These are phyloP conservation scores for Mythimna impura DNA, from an alignment of 2,888 invertebrate genomes.

Conservation along the genomic window DNA sequence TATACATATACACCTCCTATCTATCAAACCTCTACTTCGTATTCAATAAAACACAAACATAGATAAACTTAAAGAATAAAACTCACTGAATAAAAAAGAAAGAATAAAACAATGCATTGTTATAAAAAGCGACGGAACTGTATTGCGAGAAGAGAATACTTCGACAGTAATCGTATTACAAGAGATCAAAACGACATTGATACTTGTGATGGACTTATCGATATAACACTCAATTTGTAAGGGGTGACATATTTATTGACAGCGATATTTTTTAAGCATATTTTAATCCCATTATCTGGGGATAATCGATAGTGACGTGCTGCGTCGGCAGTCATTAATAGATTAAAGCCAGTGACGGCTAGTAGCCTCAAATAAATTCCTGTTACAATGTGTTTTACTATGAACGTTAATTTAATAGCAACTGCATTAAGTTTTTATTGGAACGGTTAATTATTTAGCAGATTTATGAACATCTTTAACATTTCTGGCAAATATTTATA, in stretches of 20 bases:
- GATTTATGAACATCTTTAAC: background rate
- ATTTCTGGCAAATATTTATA: too few relatives aligned
- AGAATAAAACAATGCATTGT: constrained; percentile 43
- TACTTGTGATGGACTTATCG: constrained; percentile 35
- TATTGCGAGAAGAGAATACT: constrained; percentile 25
- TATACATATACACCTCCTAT: too few relatives aligned
- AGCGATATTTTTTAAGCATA: constrained; percentile 19
- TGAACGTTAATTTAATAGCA: constrained; percentile 18
- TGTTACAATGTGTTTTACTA: constrained; percentile 28
- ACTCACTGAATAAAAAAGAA: constrained; percentile 6
- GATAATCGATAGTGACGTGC: constrained; percentile 33
- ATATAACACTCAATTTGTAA: constrained; percentile 36
- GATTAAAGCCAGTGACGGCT: constrained; percentile 40
- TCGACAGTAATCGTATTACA: constrained; percentile 50
- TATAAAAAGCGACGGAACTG: constrained; percentile 38
- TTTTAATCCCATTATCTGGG: constrained; percentile 21
- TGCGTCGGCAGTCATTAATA: constrained; percentile 41
- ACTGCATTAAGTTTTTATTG: background rate
- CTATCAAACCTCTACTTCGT: too few relatives aligned
- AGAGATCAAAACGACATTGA: constrained; percentile 37
- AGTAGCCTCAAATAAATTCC: constrained; percentile 31
- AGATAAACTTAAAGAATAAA: constrained; percentile 4
- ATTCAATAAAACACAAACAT: too few relatives aligned
- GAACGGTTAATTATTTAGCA: background rate
- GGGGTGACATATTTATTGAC: constrained; percentile 8